Conservation (phyloP, 2,113 vertebrate genomes). For the Rhabdomys dilectus region DNA sequence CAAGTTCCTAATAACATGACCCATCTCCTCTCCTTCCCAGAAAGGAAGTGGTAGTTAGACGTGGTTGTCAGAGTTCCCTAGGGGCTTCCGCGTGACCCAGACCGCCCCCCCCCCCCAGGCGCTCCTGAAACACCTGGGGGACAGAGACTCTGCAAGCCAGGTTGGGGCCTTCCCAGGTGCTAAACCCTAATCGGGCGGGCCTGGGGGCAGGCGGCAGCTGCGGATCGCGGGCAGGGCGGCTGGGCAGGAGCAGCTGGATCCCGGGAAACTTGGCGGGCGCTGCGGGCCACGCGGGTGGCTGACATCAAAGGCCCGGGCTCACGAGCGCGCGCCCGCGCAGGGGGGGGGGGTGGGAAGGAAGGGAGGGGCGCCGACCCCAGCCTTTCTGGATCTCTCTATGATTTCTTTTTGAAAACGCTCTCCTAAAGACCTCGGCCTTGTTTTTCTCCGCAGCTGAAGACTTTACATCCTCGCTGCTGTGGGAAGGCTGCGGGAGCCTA, state of each 20-base stretch:
- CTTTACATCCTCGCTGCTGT: accelerated
- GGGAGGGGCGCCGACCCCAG: not conserved
- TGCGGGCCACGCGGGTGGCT: conserved; percentile 19
- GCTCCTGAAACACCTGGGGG: not conserved
- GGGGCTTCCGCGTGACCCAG: not conserved
- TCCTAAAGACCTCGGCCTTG: not conserved
- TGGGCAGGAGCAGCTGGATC: not conserved
- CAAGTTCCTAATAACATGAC: not conserved
- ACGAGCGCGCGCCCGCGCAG: conserved; percentile 54
- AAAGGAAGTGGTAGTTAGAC: not conserved
- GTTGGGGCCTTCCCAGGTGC: conserved; percentile 52
- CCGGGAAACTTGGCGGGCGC: conserved; percentile 61
- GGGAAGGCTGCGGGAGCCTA: not conserved
- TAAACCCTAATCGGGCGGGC: not conserved
- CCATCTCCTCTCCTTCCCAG: not conserved
- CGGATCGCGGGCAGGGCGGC: not conserved
- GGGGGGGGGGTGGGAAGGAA: not conserved
- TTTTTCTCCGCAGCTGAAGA: not conserved
- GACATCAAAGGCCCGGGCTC: conserved; percentile 44
- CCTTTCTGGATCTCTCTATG: not conserved
- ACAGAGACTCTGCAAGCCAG: not conserved
- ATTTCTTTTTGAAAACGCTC: not conserved
- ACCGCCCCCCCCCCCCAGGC: not conserved
- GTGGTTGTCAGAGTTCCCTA: not conserved
- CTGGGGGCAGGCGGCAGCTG: conserved; percentile 7